Base-by-base conservation (phyloP, 2,113 vertebrate genomes). In the Triplophysa dalaica region DNA sequence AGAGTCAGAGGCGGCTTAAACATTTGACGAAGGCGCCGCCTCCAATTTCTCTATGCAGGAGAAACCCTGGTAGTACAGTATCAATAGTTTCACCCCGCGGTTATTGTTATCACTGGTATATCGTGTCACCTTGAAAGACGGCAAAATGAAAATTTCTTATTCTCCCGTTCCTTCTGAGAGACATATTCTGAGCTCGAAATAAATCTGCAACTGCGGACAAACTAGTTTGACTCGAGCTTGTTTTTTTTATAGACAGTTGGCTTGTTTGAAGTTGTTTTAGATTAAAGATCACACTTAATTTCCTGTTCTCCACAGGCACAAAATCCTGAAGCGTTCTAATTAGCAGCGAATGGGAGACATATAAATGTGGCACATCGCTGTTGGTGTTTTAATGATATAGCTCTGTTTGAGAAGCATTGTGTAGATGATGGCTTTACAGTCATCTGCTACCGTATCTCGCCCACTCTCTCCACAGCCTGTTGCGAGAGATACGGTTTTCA, bases 261-360 rank as follows among this genome's bases (percentile, higher is more conserved):
- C 11, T 72, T 29, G 17, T 21, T 61, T 61, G 19, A 70, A 79
- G 58, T 70, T 66, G 69, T 74, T 80, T 60, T 64, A 22, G 33
- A 24, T 24, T 24, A 24, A 62, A 26, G 69, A 58, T 72, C 61
- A 33, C 38, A 62, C 66, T 78, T 74, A 10, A 56, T 80, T 74
- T 80, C 48, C 62, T 24, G 22, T 41, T 80, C 69, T 66, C 64
- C 63, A 60, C 50, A 64, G 64, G 17, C 63, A 68, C 79, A 67
- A 2, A 81, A 75, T 50, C 70, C 63, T 43, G n/a, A 29, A 75
- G 63, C 38, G 33, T 58, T 67, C 70, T 68, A 75, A 81, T 81
- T 81, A 75, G 52, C 72, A 45, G 63, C 7, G 17, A 29, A 33
- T 56, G 17, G 70, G 50, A 9, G n/a, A 63, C 68, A 75, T 61